Evolutionary conservation across 2,888 invertebrate species (phyloP), one percentile per base, ranked within the genome.

Genomic region (Brachynemurus nebulosus): DNA sequence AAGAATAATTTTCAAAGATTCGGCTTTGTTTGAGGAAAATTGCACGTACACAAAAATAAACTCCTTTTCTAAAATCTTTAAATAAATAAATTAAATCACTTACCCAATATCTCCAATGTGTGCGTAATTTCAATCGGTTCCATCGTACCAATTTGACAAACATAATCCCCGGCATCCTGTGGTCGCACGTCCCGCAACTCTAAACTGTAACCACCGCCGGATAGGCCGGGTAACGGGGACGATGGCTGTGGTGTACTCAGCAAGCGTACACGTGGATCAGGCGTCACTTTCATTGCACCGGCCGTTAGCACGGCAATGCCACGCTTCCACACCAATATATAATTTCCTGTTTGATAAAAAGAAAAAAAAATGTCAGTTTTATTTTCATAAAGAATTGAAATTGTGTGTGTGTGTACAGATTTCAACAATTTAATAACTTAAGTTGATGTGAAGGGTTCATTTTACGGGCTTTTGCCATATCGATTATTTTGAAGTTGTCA

Each of bases 111-210:
- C 53, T 70, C 68, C 36, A 75, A 55, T 18, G 65, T 69, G 54
- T 74, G 72, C 7, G 61, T 64, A 47, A 74, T 67, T 51, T 68
- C 67, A 40, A 65, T 60, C 2, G 67, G 67, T 47, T 64, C 62
- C 54, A 65, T 58, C 5, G 67, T 65, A 21, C 70, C 65, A 42
- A 74, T 63, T 51, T 67, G 67, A 55, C 74, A 76, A n/a, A 67
- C 65, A 56, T 74, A 76, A 53, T 66, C 62, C 20, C 71, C 68
- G 6, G 70, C 69, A 54, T 71, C 70, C 43, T 65, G 64, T 6
- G 67, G 65, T 27, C 63, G 56, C 8, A 70, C 67, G 52, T 68
- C 66, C 47, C 65, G 62, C 49, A 71, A 60, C 55, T 70, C 68
- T 45, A 71, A 57, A 54, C 68, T 68, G 55, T 67, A 70, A 40